These are phyloP conservation scores for Halisarca cf. caerulea DNA, from an alignment of 37 sponge, comb jelly and placozoan genomes.

Conservation along the genomic window DNA sequence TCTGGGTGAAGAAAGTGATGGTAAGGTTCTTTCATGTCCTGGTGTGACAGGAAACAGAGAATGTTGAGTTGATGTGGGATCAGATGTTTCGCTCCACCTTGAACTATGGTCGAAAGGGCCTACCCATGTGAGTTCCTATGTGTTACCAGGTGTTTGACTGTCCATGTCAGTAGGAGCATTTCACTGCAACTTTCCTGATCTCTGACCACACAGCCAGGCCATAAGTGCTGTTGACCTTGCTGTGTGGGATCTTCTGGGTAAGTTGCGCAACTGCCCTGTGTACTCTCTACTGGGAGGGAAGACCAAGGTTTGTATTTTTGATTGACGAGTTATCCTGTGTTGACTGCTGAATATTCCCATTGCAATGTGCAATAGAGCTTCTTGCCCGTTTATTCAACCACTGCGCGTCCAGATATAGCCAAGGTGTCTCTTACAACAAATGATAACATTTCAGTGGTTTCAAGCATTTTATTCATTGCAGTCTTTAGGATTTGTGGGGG, in stretches of 20 bases:
- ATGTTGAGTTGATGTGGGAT: conserved; percentile 90
- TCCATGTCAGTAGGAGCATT: no score
- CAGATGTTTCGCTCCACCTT: conserved; percentile 82
- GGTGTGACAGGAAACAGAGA: no score
- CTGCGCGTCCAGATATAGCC: conserved; percentile 67
- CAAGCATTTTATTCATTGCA: conserved; percentile 5
- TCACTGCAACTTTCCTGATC: no score
- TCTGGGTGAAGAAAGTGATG: no score
- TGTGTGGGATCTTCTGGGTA: conserved; percentile 89
- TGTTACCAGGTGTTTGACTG: no score
- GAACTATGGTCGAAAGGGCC: conserved; percentile 88
- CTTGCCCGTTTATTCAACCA: conserved; percentile 74
- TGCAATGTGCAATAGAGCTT: conserved; percentile 44
- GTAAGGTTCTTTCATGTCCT: no score
- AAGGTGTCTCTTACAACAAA: conserved; percentile 23
- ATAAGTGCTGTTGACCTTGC: conserved; percentile 93
- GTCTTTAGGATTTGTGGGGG: conserved; percentile 83
- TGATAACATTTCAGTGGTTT: background rate
- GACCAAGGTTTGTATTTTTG: conserved; percentile 69
- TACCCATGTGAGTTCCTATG: conserved; percentile 58
- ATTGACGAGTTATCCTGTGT: no score
- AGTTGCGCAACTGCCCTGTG: conserved; percentile 76
- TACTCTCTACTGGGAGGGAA: conserved; percentile 83
- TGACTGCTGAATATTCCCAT: no score
- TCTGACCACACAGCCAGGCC: conserved; percentile 69